These are phyloP conservation scores for Psittacula derbiana DNA, from an alignment of 2,797 vertebrate species.

Conservation along the genomic window DNA sequence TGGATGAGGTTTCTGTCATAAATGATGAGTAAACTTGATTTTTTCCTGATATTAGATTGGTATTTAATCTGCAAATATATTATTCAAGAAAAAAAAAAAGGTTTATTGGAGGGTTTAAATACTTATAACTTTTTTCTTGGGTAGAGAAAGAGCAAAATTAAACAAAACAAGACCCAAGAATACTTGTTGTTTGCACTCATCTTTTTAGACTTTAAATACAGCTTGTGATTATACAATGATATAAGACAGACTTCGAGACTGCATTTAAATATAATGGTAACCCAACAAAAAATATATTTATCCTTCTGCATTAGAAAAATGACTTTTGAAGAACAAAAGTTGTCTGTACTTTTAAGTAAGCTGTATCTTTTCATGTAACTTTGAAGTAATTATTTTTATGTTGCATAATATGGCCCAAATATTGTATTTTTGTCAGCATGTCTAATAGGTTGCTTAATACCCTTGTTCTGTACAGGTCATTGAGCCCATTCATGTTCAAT, in stretches of 20 bases:
- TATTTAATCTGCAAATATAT: background rate
- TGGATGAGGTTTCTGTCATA: background rate
- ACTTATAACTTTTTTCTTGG: background rate
- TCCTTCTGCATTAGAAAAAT: background rate
- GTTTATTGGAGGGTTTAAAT: background rate
- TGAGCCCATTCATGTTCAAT: constrained; percentile 55
- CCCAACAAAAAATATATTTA: background rate
- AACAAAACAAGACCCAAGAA: background rate
- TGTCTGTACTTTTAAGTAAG: constrained; percentile 22
- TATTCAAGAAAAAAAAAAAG: background rate
- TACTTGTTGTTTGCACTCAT: background rate
- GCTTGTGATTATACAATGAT: background rate
- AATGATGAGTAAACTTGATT: background rate
- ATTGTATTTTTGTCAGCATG: constrained; percentile 68
- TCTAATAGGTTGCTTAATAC: constrained; percentile 65
- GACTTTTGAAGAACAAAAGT: background rate
- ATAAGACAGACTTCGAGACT: background rate
- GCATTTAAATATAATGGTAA: background rate
- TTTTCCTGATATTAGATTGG: constrained; percentile 3
- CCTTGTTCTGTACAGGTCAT: constrained; percentile 65
- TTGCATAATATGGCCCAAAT: constrained; percentile 68
- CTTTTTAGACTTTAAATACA: background rate
- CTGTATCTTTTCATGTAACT: constrained; percentile 38
- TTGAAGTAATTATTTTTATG: constrained; percentile 66
- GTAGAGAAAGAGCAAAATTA: background rate